Percentiles rank a stretch among this genome's conserved stretches.
Evolutionary conservation across 2,888 invertebrate species (phyloP).

Genomic region (Zootermopsis nevadensis): DNA sequence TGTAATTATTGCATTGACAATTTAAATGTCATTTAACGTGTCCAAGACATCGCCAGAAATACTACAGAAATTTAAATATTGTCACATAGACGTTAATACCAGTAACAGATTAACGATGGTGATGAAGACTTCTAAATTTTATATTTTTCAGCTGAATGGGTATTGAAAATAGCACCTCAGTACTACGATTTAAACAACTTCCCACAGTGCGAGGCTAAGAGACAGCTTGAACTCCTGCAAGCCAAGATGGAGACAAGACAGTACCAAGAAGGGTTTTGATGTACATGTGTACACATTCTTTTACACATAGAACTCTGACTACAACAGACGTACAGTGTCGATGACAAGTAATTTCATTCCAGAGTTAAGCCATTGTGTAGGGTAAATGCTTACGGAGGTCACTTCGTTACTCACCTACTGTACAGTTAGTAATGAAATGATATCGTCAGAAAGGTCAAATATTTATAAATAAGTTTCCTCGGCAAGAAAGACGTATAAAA

Average conservation of each 20-base stretch:
- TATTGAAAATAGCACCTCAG: conserved; percentile 94
- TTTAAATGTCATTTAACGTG: no score
- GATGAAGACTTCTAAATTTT: not conserved
- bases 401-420: not conserved
- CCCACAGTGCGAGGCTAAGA: conserved; percentile 96
- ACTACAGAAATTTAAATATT: no score
- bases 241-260: conserved; percentile 87
- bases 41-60: no score
- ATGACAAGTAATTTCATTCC: conserved; percentile 17
- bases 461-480: not conserved
- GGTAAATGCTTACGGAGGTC: conserved; percentile 2
- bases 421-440: not conserved
- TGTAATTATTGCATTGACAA: no score
- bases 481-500: not conserved
- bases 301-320: conserved; percentile 24
- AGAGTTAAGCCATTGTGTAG: not conserved
- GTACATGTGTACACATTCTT: not conserved
- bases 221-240: conserved; percentile 90
- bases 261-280: conserved; percentile 87
- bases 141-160: conserved; percentile 83
- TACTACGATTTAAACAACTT: conserved; percentile 99
- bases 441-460: not conserved
- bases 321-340: conserved; percentile 16
- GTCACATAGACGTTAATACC: no score
- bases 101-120: not conserved